Percentiles rank a stretch among this genome's conserved stretches.
These are phyloP conservation scores for Odontocerum albicorne DNA, from an alignment of 2,888 invertebrate species.

Conservation along the genomic window DNA sequence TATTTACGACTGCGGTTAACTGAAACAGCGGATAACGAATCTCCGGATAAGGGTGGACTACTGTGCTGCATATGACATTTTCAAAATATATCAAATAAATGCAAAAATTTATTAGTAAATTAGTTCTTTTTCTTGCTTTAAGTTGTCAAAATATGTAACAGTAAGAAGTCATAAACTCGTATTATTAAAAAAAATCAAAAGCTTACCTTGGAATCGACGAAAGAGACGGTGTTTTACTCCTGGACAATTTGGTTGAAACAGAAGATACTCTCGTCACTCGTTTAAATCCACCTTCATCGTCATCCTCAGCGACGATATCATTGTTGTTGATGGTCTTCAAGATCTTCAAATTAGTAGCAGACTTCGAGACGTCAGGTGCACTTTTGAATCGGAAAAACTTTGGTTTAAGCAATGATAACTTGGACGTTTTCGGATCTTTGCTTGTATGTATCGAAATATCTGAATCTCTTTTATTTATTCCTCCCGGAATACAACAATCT, in stretches of 20 bases:
- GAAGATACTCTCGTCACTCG: background rate
- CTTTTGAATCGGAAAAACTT: conserved; percentile 17
- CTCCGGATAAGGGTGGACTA: no score
- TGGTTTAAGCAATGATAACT: conserved; percentile 13
- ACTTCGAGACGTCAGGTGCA: conserved; percentile 12
- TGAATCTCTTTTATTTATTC: background rate
- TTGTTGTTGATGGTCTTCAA: conserved; percentile 29
- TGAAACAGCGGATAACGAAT: no score
- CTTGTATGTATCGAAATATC: background rate
- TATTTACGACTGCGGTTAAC: no score
- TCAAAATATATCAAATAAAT: no score
- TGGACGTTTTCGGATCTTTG: conserved; percentile 12
- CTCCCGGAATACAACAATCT: background rate
- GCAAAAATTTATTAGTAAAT: no score
- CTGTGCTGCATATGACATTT: no score
- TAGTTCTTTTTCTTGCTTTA: no score
- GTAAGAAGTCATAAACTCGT: no score
- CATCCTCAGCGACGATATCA: conserved; percentile 15
- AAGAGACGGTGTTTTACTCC: conserved; percentile 1
- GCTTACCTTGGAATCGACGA: conserved; percentile 9
- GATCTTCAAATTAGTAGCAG: conserved; percentile 22
- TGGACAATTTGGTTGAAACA: conserved; percentile 2
- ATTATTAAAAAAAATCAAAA: conserved; percentile 1
- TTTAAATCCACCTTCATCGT: conserved; percentile 5
- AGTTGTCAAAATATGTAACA: no score